Base-by-base conservation (phyloP, 2,888 invertebrate species). In the Scelioninae gen. 2 region DNA sequence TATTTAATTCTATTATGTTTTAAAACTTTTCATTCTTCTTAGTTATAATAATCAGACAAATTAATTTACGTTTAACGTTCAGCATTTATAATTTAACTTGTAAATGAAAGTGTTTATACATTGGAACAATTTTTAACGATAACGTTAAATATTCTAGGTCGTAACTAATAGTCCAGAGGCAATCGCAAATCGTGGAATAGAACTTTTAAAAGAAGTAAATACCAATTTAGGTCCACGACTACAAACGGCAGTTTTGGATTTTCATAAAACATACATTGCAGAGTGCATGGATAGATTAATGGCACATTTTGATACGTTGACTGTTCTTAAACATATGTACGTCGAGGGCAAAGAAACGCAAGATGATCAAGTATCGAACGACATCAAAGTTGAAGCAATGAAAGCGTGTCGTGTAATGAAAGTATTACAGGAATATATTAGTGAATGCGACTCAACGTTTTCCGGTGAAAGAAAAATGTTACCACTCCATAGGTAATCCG, bases 361-460 rank as follows among this genome's bases (percentile, higher is more conserved):
- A 50, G 87, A 88, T 46, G 82, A 85, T 46, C 86, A 87, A 69
- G 86, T 87, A 80, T 81, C 86, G 19, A 86, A 86, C 75, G 87
- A 90, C 74, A 89, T 92, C 61, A 86, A 88, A 79, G 87, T 89
- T 65, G 94, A 94, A 85, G 92, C 93, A 4, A 91, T 92, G 71
- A 92, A 94, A 86, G 96, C 97, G 93, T 95, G 95, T 86, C 91
- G 97, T 78, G 94, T 98, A 61, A 91, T 98, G 87, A 94, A 95
- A 87, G 96, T 97, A 82, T 90, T 98, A 82, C 94, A 95, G 85
- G 97, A 97, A 88, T 98, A 98, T 86, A 92, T 98, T 75, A 94
- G 93, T 81, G 97, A 97, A 88, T 97, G 97, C 88, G 97, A 97
- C 89, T 92, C 92, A 80, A 92, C 92, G 76, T 96, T 93, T 87